A percentile compares a stretch with the other conserved stretches of the same genome.
Conservation (phyloP, 2,113 vertebrate species). For the Scolopax mira region DNA sequence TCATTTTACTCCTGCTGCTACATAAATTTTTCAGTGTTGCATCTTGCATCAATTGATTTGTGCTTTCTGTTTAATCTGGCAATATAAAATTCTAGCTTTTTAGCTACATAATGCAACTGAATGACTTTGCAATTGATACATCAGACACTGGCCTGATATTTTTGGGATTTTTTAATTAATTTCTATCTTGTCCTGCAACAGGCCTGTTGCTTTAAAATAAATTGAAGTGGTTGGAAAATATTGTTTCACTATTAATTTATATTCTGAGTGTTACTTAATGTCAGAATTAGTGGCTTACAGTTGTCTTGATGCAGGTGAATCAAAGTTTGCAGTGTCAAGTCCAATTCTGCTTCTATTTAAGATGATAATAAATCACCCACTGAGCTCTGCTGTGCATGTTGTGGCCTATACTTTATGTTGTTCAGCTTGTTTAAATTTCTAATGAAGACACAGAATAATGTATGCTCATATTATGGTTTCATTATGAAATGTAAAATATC, state of each 20-base stretch:
- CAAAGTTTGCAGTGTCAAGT: slow-evolving; percentile 22
- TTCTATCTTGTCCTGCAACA: background rate
- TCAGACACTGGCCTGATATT: background rate
- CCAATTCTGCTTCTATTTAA: slow-evolving; percentile 17
- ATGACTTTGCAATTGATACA: background rate
- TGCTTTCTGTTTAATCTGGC: background rate
- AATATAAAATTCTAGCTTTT: background rate
- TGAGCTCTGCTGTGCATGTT: background rate
- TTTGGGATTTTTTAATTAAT: background rate
- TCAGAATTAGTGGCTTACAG: background rate
- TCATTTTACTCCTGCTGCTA: slow-evolving; percentile 28
- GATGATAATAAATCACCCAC: slow-evolving; percentile 18
- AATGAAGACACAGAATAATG: slow-evolving; percentile 8
- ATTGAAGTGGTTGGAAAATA: slow-evolving; percentile 21
- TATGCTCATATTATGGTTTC: slow-evolving; percentile 30
- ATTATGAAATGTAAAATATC: background rate
- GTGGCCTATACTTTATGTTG: background rate
- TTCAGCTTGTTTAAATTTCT: slow-evolving; percentile 51
- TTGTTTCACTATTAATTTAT: background rate
- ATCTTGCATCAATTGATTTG: background rate
- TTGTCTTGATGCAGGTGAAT: slow-evolving; percentile 31
- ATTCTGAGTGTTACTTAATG: slow-evolving; percentile 8
- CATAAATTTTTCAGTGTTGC: slow-evolving; percentile 22
- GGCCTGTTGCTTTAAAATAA: background rate
- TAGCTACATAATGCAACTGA: background rate